A percentile compares a stretch with the other conserved stretches of the same genome.
Conservation (phyloP, 2,113 vertebrate species). For the Aphyosemion australe region DNA sequence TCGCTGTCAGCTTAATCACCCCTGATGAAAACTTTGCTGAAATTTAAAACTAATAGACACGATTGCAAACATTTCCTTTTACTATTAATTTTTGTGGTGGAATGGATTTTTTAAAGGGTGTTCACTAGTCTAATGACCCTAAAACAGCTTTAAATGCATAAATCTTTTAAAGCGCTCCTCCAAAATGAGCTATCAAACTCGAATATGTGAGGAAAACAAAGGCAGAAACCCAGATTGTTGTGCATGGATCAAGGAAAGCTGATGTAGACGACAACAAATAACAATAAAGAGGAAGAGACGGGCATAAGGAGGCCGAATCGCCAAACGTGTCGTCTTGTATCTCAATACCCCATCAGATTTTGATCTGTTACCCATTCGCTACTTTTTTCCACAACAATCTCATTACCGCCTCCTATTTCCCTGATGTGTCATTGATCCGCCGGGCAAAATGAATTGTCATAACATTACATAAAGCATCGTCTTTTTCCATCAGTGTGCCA, state of each 20-base stretch:
- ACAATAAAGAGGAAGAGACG: not conserved
- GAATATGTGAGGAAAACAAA: constrained; percentile 7
- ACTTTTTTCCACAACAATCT: constrained; percentile 20
- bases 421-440: constrained; percentile 47
- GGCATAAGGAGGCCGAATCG: constrained; percentile 11
- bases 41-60: too few species aligned
- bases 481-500: constrained; percentile 47
- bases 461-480: constrained; percentile 42
- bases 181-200: constrained; percentile 18
- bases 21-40: too few species aligned
- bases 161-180: not conserved
- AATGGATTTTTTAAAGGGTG: not conserved
- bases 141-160: not conserved
- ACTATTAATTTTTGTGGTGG: too few species aligned
- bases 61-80: too few species aligned
- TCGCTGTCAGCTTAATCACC: too few species aligned
- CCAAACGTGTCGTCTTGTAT: constrained; percentile 8
- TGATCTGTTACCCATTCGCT: constrained; percentile 24
- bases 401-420: constrained; percentile 50
- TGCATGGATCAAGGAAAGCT: not conserved
- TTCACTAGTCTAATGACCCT: constrained; percentile 2
- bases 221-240: constrained; percentile 18
- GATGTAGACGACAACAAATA: not conserved
- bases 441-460: constrained; percentile 45
- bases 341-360: constrained; percentile 27